These are phyloP conservation scores for Kuschelorhynchus macadamiae DNA, from an alignment of 2,888 invertebrate genomes.

Conservation along the genomic window DNA sequence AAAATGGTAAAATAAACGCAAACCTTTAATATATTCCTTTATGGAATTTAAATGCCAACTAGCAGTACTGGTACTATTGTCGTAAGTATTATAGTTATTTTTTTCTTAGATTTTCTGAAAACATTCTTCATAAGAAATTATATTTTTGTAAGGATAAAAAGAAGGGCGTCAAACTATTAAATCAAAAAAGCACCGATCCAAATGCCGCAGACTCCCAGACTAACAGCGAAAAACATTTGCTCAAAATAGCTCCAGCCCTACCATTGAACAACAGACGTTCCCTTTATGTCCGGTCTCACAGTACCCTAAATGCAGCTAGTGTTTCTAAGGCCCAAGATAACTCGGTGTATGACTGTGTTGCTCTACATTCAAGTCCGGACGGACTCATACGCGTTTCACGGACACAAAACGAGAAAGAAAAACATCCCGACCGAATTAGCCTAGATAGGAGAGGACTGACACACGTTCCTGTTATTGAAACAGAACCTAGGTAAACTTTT, in stretches of 20 bases:
- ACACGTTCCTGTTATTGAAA: slow-evolving; percentile 86
- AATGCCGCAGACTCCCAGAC: slow-evolving; percentile 48
- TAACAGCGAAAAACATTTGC: slow-evolving; percentile 60
- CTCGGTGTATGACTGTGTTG: slow-evolving; percentile 60
- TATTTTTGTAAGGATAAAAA: slow-evolving; percentile 63
- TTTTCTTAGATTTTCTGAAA: too few species aligned
- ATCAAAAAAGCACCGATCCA: slow-evolving; percentile 56
- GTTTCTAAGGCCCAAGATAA: slow-evolving; percentile 54
- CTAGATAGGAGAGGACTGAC: slow-evolving; percentile 88
- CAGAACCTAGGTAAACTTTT: slow-evolving; percentile 70
- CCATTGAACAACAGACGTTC: slow-evolving; percentile 59
- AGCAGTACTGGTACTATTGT: slow-evolving; percentile 65
- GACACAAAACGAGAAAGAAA: slow-evolving; percentile 82
- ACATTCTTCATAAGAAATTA: too few species aligned
- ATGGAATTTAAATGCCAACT: slow-evolving; percentile 66
- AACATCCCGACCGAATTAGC: slow-evolving; percentile 89
- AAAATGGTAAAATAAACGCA: slow-evolving; percentile 37
- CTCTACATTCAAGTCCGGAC: slow-evolving; percentile 75
- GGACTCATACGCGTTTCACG: slow-evolving; percentile 79
- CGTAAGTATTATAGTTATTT: too few species aligned
- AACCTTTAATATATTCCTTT: slow-evolving; percentile 33
- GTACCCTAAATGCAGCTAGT: slow-evolving; percentile 67
- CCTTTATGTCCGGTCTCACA: slow-evolving; percentile 69
- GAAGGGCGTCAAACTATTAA: slow-evolving; percentile 57
- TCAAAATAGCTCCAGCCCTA: slow-evolving; percentile 65